Evolutionary conservation across 2,797 vertebrate genomes (phyloP).

Genomic region (Aulostomus chinensis): DNA sequence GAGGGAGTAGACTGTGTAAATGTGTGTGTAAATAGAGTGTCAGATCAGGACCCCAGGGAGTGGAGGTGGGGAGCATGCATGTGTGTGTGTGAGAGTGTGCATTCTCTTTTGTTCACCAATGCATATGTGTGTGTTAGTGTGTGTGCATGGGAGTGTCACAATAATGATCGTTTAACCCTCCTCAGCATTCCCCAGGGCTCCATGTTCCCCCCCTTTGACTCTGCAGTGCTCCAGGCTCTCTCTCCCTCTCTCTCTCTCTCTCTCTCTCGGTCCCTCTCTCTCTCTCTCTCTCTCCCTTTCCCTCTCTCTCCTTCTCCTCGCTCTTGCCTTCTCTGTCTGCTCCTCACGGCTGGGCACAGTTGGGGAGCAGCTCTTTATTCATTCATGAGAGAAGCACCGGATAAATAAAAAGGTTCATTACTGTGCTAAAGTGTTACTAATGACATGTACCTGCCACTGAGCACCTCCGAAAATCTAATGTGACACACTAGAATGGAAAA

Average conservation of each 20-base stretch:
- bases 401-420: slow-evolving; percentile 99
- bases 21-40: slow-evolving; percentile 83
- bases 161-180: slow-evolving; percentile 79
- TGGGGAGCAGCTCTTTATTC: slow-evolving; percentile 88
- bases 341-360: slow-evolving; percentile 87
- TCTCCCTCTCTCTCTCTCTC: slow-evolving; percentile 4
- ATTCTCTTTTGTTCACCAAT: slow-evolving; percentile 45
- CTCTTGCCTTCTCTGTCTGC: slow-evolving; percentile 70
- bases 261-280: background rate
- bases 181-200: slow-evolving; percentile 76
- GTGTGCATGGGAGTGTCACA: slow-evolving; percentile 66
- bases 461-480: slow-evolving; percentile 99
- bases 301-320: background rate
- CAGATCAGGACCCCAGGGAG: slow-evolving; percentile 80
- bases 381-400: slow-evolving; percentile 95
- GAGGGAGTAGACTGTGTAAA: slow-evolving; percentile 77
- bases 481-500: slow-evolving; percentile 94
- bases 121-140: slow-evolving; percentile 43
- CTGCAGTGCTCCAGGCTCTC: slow-evolving; percentile 42
- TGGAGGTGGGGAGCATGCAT: slow-evolving; percentile 65
- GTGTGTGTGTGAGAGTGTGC: slow-evolving; percentile 28
- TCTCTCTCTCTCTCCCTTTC: slow-evolving; percentile 1
- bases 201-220: slow-evolving; percentile 52
- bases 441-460: slow-evolving; percentile 97
- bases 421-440: slow-evolving; percentile 98